phyloP scores from a whole-genome alignment of 2,797 vertebrate genomes.

The Dicrostonyx torquatus region DNA sequence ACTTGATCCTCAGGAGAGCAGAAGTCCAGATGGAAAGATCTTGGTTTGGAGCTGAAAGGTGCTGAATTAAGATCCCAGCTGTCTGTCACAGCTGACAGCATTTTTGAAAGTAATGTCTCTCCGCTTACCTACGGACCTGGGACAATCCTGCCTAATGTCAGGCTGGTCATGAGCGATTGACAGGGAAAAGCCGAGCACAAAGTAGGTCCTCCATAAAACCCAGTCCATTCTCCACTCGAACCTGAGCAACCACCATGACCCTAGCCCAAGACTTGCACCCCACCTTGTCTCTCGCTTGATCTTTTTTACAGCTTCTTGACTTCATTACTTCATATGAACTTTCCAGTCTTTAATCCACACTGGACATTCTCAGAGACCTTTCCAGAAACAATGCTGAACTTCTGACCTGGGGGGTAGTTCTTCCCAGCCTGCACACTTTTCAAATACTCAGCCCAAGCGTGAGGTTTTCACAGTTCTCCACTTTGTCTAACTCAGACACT shows the following conservation, averaged over 20 bases:
- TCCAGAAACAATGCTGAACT: neutral
- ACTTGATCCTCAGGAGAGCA: neutral
- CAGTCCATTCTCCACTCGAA: neutral
- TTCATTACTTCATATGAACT: neutral
- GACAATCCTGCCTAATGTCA: constrained; percentile 2
- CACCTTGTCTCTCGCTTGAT: neutral
- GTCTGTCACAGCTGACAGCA: neutral
- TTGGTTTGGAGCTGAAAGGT: neutral
- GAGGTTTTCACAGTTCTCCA: neutral
- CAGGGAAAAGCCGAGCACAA: neutral
- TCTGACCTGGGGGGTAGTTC: constrained; percentile 9
- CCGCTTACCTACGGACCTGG: neutral
- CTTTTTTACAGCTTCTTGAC: neutral
- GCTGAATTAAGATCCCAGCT: constrained; percentile 26
- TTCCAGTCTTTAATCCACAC: neutral
- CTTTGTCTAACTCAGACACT: neutral
- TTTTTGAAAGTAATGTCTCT: constrained; percentile 16
- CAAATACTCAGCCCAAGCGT: constrained; percentile 13
- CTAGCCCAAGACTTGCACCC: neutral
- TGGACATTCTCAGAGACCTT: neutral
- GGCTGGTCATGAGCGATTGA: neutral
- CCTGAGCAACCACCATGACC: neutral
- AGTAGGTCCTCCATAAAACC: neutral
- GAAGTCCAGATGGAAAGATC: constrained; percentile 22
- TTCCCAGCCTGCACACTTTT: constrained; percentile 4